Conservation (phyloP, 2,113 vertebrate genomes). For the Hippocampus mohnikei region DNA sequence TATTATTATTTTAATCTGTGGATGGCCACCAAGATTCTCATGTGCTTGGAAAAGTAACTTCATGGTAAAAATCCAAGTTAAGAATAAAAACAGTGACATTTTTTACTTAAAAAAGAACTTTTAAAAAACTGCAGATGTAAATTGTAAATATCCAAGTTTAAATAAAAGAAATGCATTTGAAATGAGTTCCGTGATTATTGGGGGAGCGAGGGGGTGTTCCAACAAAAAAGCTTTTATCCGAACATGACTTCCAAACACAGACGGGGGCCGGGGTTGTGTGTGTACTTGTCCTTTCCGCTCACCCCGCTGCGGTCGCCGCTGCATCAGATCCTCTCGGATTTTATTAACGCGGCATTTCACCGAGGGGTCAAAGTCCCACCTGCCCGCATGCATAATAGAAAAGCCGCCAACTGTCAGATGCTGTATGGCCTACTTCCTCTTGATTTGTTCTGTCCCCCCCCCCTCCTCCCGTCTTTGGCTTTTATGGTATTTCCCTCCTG, state of each 20-base stretch:
- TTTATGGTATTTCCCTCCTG: not conserved
- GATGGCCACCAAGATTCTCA: too few species aligned
- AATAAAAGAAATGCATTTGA: too few species aligned
- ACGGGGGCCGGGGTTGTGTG: not conserved
- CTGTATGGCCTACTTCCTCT: slow-evolving; percentile 1
- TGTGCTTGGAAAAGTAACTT: too few species aligned
- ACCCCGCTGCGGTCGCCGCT: slow-evolving; percentile 13
- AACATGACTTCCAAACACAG: slow-evolving; percentile 34
- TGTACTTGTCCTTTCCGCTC: slow-evolving; percentile 21
- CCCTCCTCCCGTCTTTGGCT: too few species aligned
- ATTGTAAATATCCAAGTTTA: too few species aligned
- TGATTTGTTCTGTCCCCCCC: not conserved
- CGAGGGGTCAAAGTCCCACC: slow-evolving; percentile 37
- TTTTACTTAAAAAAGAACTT: too few species aligned
- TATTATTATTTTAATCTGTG: too few species aligned
- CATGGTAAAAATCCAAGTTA: too few species aligned
- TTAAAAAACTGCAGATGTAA: too few species aligned
- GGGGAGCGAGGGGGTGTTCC: not conserved
- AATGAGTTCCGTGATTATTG: too few species aligned
- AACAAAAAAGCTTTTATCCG: slow-evolving; percentile 54
- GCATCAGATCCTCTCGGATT: slow-evolving; percentile 19
- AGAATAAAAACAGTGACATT: too few species aligned
- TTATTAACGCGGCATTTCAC: slow-evolving; percentile 11
- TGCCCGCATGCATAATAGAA: slow-evolving; percentile 61
- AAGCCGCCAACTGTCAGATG: slow-evolving; percentile 38